Evolutionary conservation across 2,113 vertebrate genomes (phyloP).

Genomic region (Apteryx mantelli): DNA sequence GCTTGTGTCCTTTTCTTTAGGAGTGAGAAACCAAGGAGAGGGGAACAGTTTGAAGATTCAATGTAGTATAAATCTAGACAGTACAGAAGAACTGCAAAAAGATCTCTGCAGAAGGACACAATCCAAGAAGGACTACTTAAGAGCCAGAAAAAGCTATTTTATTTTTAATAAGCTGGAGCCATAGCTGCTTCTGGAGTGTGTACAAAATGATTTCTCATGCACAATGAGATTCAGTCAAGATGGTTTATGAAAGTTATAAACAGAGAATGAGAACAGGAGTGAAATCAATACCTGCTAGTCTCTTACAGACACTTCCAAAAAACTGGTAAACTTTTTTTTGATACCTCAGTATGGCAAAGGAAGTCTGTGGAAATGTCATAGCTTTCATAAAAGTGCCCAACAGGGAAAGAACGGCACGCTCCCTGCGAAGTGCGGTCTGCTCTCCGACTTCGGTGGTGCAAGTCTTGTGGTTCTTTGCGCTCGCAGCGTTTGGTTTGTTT

Average conservation of each 20-base stretch:
- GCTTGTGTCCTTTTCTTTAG: neutral
- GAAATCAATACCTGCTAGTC: neutral
- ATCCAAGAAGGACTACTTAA: neutral
- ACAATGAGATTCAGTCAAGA: constrained; percentile 48
- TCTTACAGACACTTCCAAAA: neutral
- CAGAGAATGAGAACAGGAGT: neutral
- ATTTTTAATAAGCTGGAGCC: neutral
- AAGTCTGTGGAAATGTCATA: neutral
- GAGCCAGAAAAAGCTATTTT: neutral
- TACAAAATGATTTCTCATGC: neutral
- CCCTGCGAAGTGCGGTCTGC: neutral
- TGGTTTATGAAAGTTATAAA: neutral
- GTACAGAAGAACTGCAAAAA: neutral
- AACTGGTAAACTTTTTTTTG: neutral
- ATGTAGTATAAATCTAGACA: neutral
- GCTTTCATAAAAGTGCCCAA: neutral
- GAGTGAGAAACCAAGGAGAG: neutral
- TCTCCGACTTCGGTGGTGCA: neutral
- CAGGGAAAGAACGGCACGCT: neutral
- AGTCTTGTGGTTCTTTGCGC: neutral
- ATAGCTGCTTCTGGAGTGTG: neutral
- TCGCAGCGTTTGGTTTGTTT: neutral
- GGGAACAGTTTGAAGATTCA: neutral
- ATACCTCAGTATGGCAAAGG: neutral
- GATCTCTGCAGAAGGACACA: neutral